These are phyloP conservation scores for Coendou prehensilis DNA, from an alignment of 2,797 vertebrate species.

Conservation along the genomic window DNA sequence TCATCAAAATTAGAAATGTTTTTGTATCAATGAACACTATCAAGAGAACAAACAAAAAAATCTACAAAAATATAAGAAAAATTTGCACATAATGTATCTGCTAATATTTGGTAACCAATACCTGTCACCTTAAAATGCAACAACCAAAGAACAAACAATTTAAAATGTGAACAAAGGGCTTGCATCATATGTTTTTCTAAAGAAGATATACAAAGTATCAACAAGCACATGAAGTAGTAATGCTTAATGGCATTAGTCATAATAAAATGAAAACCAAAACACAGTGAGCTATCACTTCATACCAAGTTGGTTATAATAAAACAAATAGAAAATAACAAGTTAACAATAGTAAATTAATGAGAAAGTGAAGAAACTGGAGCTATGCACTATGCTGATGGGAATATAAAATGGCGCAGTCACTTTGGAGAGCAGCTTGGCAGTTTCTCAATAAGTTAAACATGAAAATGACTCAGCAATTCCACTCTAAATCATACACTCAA, in stretches of 20 bases:
- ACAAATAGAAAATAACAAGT: neutral
- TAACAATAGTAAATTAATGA: neutral
- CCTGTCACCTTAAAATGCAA: neutral
- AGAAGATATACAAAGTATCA: neutral
- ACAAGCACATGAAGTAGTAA: neutral
- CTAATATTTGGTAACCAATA: neutral
- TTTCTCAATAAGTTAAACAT: neutral
- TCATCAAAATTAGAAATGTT: neutral
- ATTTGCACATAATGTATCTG: conserved; percentile 13
- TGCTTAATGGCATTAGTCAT: neutral
- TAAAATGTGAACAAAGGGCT: neutral
- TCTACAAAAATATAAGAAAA: conserved; percentile 22
- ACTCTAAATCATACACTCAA: neutral
- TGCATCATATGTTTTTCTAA: neutral
- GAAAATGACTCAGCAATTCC: neutral
- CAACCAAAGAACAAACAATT: neutral
- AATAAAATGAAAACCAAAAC: neutral
- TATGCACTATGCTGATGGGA: neutral
- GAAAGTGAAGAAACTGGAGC: neutral
- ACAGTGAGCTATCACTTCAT: neutral
- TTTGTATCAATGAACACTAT: neutral
- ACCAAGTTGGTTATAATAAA: neutral
- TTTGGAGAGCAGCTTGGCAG: neutral
- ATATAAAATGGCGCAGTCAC: neutral
- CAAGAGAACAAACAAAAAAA: neutral